Conservation (phyloP, 2,888 invertebrate genomes). For the Copidosoma aretas region DNA sequence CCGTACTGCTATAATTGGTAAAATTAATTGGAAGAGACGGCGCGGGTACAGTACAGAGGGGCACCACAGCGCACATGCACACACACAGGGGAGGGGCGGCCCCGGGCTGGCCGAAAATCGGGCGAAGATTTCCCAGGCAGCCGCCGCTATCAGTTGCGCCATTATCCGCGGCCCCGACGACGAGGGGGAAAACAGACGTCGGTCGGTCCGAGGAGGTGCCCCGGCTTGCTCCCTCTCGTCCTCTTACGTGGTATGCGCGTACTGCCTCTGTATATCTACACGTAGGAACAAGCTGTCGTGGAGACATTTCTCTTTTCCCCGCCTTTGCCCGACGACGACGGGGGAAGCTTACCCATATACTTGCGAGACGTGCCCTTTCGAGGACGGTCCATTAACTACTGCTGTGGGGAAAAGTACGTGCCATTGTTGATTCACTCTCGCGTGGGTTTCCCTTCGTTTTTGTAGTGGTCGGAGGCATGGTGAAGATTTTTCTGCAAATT, state of each 20-base stretch:
- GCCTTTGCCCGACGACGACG: neutral
- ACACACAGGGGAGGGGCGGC: too few relatives aligned
- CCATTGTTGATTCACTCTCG: too few relatives aligned
- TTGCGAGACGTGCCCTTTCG: too few relatives aligned
- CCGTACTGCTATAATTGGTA: constrained; percentile 29
- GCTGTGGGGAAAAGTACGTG: too few relatives aligned
- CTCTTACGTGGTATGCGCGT: too few relatives aligned
- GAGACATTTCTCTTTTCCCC: neutral
- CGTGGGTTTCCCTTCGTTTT: too few relatives aligned
- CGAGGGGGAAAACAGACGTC: neutral
- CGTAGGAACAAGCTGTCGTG: neutral
- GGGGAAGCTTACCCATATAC: too few relatives aligned
- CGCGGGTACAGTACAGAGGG: neutral
- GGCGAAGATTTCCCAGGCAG: constrained; percentile 54
- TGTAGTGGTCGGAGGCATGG: too few relatives aligned
- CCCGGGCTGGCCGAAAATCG: constrained; percentile 60
- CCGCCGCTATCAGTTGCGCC: constrained; percentile 61
- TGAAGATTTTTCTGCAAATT: too few relatives aligned
- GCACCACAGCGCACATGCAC: too few relatives aligned
- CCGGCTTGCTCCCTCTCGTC: neutral
- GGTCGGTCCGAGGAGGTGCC: neutral
- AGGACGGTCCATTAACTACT: too few relatives aligned
- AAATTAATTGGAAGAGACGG: constrained; percentile 39
- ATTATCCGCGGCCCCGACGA: constrained; percentile 50
- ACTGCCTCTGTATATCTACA: too few relatives aligned